Evolutionary conservation across 2,888 invertebrate genomes (phyloP), one percentile per base, ranked within the genome.

Genomic region (Drosophila heteroneura): DNA sequence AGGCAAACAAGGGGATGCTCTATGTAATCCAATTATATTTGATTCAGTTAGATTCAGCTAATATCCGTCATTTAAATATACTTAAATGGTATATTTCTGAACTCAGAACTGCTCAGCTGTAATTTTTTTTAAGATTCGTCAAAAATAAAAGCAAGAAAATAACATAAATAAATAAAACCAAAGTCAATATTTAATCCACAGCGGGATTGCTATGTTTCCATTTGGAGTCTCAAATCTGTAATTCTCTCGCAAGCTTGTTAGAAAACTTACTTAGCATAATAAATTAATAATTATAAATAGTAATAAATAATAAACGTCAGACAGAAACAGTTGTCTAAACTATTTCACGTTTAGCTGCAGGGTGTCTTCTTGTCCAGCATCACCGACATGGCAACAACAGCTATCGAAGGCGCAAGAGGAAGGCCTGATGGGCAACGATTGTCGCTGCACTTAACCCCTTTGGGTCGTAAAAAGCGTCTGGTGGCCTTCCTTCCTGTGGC

Each of bases 401-500:
- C 28, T 35, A 61, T 47, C 54, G 30, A 61, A 56, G 49, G 39
- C 63, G 9, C 26, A 14, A 56, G 68, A 39, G 33, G 30, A 47
- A 30, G 33, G 59, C 39, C 30, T 47, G 35, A 28, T 22, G 61
- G 52, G 61, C 57, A 62, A 33, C 70, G 52, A 44, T 75, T 73
- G 41, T 16, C 32, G 41, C 51, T 63, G 58, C 70, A 71, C 62
- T 70, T 67, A 59, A 54, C 33, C 58, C 58, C 26, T 61, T 69
- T n/a, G 14, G 32, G 37, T 22, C 44, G 14, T 61, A 37, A 56
- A 26, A 51, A 61, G 60, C 64, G 76, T 74, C 64, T 58, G 57
- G 26, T 47, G 28, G 37, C 63, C 60, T 64, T 76, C 76, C 76
- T 53, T 53, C 59, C 51, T 70, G 68, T 67, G 58, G 74, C 60